Conservation (phyloP, 2,797 vertebrate genomes). For the Halcyon badia region DNA sequence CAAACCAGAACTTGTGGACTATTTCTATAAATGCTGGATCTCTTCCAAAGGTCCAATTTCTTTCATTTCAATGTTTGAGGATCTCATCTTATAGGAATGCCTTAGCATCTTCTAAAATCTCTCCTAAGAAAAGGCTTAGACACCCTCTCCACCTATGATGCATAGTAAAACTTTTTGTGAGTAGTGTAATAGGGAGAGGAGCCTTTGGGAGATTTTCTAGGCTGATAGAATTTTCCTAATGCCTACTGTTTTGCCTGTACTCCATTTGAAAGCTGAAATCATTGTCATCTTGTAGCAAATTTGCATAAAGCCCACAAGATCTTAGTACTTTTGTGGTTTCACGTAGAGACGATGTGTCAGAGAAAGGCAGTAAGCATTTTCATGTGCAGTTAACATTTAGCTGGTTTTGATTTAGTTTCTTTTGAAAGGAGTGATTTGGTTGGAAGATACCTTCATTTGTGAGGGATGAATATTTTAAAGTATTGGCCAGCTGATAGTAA, state of each 20-base stretch:
- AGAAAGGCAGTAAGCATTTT: not conserved
- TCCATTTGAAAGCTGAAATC: not conserved
- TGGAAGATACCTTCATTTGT: not conserved
- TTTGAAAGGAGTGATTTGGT: not conserved
- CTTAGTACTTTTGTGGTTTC: not conserved
- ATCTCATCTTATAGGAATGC: not conserved
- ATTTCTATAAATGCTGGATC: not conserved
- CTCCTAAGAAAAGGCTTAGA: not conserved
- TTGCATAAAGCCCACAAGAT: not conserved
- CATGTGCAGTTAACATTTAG: not conserved
- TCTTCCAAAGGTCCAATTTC: not conserved
- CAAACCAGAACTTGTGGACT: not conserved
- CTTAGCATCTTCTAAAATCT: not conserved
- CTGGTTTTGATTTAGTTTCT: not conserved
- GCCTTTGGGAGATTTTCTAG: not conserved
- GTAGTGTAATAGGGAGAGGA: not conserved
- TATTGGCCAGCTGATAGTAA: not conserved
- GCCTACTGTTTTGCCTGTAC: not conserved
- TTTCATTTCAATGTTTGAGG: not conserved
- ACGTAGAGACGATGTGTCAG: too few relatives aligned
- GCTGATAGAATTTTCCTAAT: not conserved
- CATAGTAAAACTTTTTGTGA: not conserved
- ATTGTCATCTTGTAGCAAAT: not conserved
- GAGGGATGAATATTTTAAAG: not conserved
- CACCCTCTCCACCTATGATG: not conserved